A percentile compares a stretch with the other conserved stretches of the same genome.
phyloP scores from a whole-genome alignment of 2,113 vertebrate species.

The Propithecus coquereli region DNA sequence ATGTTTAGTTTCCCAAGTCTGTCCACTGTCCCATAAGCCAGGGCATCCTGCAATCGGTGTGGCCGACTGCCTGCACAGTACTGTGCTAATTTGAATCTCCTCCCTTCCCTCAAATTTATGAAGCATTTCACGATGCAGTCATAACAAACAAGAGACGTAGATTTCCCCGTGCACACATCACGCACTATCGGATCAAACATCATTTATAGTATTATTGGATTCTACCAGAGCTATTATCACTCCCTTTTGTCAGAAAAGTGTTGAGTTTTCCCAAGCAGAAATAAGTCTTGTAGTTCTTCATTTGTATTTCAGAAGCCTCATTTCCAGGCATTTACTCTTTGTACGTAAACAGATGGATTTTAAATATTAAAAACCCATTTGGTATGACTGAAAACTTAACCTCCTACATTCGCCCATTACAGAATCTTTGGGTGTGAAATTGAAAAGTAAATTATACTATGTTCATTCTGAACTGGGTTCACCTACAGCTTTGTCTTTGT shows the following conservation, averaged over 20 bases:
- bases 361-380: constrained; percentile 71
- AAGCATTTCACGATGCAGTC: constrained; percentile 40
- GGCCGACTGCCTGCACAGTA: not conserved
- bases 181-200: constrained; percentile 45
- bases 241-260: constrained; percentile 64
- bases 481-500: constrained; percentile 66
- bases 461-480: constrained; percentile 62
- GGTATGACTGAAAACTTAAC: constrained; percentile 70
- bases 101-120: not conserved
- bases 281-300: constrained; percentile 66
- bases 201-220: constrained; percentile 67
- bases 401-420: constrained; percentile 48
- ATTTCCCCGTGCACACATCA: not conserved
- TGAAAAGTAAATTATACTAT: constrained; percentile 77
- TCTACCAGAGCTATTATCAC: constrained; percentile 59
- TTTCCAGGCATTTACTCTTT: constrained; percentile 61
- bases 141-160: constrained; percentile 8
- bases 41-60: not conserved
- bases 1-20: not conserved
- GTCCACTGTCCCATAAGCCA: not conserved
- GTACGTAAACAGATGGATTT: constrained; percentile 76
- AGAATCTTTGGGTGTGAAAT: constrained; percentile 78
- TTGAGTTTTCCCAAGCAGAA: constrained; percentile 63
- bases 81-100: not conserved
- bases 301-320: constrained; percentile 71